phyloP scores from a whole-genome alignment of 2,888 invertebrate genomes.

The Nemotelus nigrinus region DNA sequence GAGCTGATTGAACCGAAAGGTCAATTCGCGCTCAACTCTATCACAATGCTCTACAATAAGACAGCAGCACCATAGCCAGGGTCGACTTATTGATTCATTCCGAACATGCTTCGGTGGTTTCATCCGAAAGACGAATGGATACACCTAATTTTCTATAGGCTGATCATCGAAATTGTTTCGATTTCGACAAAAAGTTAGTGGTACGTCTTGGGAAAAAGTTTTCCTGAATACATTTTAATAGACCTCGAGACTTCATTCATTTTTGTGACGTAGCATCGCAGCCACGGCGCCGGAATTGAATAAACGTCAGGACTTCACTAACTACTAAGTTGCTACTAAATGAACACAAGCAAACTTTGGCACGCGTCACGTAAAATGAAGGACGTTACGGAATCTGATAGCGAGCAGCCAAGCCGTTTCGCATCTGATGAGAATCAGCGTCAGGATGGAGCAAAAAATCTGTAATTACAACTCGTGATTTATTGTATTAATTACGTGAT shows the following conservation, averaged over 20 bases:
- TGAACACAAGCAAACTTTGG: slow-evolving; percentile 13
- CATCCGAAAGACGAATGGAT: neutral
- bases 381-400: neutral
- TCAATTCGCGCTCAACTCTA: no score
- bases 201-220: neutral
- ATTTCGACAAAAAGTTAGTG: slow-evolving; percentile 5
- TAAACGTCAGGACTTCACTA: neutral
- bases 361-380: neutral
- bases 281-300: neutral
- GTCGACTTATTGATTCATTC: no score
- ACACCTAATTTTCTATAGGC: slow-evolving; percentile 1
- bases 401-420: neutral
- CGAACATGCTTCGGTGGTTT: slow-evolving; percentile 5
- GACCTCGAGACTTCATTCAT: slow-evolving; percentile 18
- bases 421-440: neutral
- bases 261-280: neutral
- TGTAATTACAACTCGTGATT: slow-evolving; percentile 31
- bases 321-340: slow-evolving; percentile 10
- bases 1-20: no score
- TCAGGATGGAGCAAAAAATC: neutral
- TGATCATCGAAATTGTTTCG: slow-evolving; percentile 17
- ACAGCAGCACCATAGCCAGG: no score
- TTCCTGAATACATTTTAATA: slow-evolving; percentile 12
- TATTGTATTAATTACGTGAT: slow-evolving; percentile 25
- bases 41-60: no score